Percentiles rank a stretch among this genome's conserved stretches.
phyloP scores from a whole-genome alignment of 2,888 invertebrate species.

The Dascillus cervinus region DNA sequence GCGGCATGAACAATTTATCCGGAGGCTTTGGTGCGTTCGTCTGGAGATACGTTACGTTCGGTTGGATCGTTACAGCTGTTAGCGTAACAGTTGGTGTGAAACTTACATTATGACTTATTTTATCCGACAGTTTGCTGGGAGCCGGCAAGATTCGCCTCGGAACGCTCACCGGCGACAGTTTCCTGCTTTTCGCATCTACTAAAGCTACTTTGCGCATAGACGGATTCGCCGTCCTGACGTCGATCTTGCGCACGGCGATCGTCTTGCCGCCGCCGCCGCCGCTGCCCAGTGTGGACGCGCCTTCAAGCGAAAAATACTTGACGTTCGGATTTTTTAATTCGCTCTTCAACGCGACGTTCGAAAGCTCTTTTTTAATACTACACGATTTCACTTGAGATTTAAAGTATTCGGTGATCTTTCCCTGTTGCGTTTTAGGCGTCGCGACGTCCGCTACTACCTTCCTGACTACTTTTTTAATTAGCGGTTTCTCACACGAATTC shows the following conservation, averaged over 20 bases:
- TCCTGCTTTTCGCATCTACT: slow-evolving; percentile 28
- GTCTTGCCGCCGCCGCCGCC: slow-evolving; percentile 15
- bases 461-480: slow-evolving; percentile 15
- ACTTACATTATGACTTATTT: slow-evolving; percentile 27
- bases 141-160: slow-evolving; percentile 42
- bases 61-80: slow-evolving; percentile 35
- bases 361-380: slow-evolving; percentile 30
- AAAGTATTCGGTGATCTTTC: slow-evolving; percentile 79
- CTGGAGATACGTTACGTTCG: slow-evolving; percentile 39
- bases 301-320: slow-evolving; percentile 28
- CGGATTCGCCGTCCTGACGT: slow-evolving; percentile 34
- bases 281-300: slow-evolving; percentile 28
- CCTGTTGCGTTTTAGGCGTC: slow-evolving; percentile 51
- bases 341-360: slow-evolving; percentile 23
- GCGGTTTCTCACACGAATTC: slow-evolving; percentile 20
- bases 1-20: slow-evolving; percentile 36
- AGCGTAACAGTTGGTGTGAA: slow-evolving; percentile 37
- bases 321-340: slow-evolving; percentile 15
- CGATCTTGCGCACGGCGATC: slow-evolving; percentile 31
- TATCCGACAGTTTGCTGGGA: slow-evolving; percentile 36
- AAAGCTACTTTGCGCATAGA: slow-evolving; percentile 31
- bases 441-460: slow-evolving; percentile 17
- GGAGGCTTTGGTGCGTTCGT: slow-evolving; percentile 39
- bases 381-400: slow-evolving; percentile 72
- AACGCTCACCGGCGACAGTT: slow-evolving; percentile 30